Percentiles rank a stretch among this genome's conserved stretches.
Evolutionary conservation across 1,140 invertebrate species (phyloP).

Genomic region (Leptinotarsa undecemlineata): DNA sequence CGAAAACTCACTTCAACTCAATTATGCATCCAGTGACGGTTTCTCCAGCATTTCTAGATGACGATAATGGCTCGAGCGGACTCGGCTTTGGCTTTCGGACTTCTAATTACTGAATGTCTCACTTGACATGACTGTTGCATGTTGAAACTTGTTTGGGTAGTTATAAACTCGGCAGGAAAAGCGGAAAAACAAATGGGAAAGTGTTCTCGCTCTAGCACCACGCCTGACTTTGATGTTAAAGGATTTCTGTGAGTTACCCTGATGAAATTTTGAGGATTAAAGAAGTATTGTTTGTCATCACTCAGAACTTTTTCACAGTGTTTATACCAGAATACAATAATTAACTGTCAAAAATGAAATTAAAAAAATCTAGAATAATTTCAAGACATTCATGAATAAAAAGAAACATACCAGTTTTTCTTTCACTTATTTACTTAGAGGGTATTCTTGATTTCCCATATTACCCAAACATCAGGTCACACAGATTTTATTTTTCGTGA

Average conservation of each 20-base stretch:
- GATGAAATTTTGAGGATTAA: not conserved
- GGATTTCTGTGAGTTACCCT: not conserved
- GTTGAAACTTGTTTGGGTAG: not conserved
- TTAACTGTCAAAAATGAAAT: no score
- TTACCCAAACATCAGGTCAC: no score
- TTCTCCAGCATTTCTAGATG: not conserved
- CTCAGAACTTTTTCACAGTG: not conserved
- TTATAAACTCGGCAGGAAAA: constrained; percentile 1
- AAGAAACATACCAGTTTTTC: no score
- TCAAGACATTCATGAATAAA: no score
- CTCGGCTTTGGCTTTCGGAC: not conserved
- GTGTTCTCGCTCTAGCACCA: not conserved
- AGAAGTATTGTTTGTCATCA: not conserved
- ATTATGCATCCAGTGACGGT: no score
- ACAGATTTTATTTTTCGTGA: no score
- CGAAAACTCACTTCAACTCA: no score
- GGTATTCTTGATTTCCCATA: no score
- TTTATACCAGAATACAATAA: no score
- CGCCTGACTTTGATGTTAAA: not conserved
- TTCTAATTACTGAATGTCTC: constrained; percentile 1
- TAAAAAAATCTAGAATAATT: no score
- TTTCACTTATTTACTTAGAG: no score
- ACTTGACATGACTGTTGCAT: not conserved
- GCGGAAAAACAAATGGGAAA: not conserved
- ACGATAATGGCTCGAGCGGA: not conserved